Conservation (phyloP, 1,140 invertebrate genomes). For the Cotesia glomerata region DNA sequence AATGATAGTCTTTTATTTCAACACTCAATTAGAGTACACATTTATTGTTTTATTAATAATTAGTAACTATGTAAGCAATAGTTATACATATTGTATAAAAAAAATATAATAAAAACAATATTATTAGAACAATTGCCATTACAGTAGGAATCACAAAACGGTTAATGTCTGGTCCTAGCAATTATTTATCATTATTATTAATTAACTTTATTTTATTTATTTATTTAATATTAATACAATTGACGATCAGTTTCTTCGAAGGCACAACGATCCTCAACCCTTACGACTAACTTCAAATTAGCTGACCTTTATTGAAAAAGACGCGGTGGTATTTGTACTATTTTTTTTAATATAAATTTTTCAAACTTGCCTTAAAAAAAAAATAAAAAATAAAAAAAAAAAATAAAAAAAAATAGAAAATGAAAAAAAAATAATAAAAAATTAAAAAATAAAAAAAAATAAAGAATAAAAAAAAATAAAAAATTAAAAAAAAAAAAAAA, state of each 20-base stretch:
- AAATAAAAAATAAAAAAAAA: too few relatives aligned
- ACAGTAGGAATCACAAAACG: constrained; percentile 41
- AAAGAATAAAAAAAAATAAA: too few relatives aligned
- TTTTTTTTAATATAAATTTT: too few relatives aligned
- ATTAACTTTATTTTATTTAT: constrained; percentile 25
- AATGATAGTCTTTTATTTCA: constrained; percentile 61
- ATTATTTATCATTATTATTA: constrained; percentile 37
- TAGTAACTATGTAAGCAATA: constrained; percentile 57
- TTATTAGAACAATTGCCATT: constrained; percentile 44
- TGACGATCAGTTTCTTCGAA: constrained; percentile 51
- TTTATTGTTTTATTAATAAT: constrained; percentile 38
- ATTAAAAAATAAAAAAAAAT: too few relatives aligned
- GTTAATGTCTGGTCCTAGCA: constrained; percentile 47
- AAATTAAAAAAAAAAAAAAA: too few relatives aligned
- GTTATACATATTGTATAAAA: constrained; percentile 51
- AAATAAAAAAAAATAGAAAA: too few relatives aligned
- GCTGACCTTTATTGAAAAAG: too few relatives aligned
- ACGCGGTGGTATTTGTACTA: too few relatives aligned
- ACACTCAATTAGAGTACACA: constrained; percentile 60
- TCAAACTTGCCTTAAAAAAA: too few relatives aligned
- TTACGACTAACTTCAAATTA: constrained; percentile 53
- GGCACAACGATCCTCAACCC: constrained; percentile 64
- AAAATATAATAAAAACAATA: constrained; percentile 53
- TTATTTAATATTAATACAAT: constrained; percentile 30
- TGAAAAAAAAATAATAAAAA: too few relatives aligned